Percentiles rank a stretch among this genome's conserved stretches.
Conservation (phyloP, 2,888 invertebrate species). For the Cheilosia vernalis region DNA sequence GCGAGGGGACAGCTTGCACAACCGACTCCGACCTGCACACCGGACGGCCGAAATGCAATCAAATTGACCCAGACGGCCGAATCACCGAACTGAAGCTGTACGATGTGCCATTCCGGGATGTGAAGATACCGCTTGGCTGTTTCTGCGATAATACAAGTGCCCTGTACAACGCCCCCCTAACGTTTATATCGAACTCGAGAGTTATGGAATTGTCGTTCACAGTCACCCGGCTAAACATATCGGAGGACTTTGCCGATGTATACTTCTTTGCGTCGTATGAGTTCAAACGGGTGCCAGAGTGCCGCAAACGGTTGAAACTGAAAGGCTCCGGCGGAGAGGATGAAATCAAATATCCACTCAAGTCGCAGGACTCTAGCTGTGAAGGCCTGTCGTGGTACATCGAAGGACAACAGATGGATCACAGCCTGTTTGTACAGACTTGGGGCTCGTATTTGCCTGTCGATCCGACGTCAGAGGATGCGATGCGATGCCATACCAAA, state of each 20-base stretch:
- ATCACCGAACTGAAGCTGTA: slow-evolving; percentile 85
- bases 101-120: slow-evolving; percentile 88
- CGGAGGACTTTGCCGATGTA: slow-evolving; percentile 92
- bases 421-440: slow-evolving; percentile 91
- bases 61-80: slow-evolving; percentile 82
- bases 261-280: slow-evolving; percentile 91
- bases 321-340: slow-evolving; percentile 88
- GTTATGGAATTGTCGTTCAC: slow-evolving; percentile 91
- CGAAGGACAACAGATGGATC: slow-evolving; percentile 90
- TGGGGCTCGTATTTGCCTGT: slow-evolving; percentile 91
- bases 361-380: slow-evolving; percentile 84
- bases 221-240: slow-evolving; percentile 89
- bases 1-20: slow-evolving; percentile 87
- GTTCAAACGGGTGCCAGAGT: slow-evolving; percentile 86
- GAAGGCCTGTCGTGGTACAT: slow-evolving; percentile 88
- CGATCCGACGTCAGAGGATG: slow-evolving; percentile 86
- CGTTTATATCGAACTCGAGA: slow-evolving; percentile 87
- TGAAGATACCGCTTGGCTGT: slow-evolving; percentile 89
- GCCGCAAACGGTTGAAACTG: slow-evolving; percentile 87
- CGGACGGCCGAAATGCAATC: slow-evolving; percentile 86
- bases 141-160: slow-evolving; percentile 90
- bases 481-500: slow-evolving; percentile 89
- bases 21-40: slow-evolving; percentile 90
- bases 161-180: slow-evolving; percentile 85
- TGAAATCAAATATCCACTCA: slow-evolving; percentile 86